A percentile compares a stretch with the other conserved stretches of the same genome.
Evolutionary conservation across 1,140 invertebrate genomes (phyloP).

Genomic region (Gonioctena quinquepunctata): DNA sequence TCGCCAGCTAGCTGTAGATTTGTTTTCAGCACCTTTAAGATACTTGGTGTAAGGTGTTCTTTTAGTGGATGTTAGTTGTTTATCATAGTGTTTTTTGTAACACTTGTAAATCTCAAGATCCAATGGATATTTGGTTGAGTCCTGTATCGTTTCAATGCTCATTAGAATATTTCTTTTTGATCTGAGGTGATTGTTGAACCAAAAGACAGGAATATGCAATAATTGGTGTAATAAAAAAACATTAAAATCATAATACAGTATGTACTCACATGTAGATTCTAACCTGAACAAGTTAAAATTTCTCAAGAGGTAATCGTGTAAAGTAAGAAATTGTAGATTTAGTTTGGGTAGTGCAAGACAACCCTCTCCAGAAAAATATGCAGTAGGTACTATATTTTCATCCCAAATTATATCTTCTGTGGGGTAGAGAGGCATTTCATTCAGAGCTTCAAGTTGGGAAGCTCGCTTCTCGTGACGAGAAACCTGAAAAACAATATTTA

Average conservation of each 20-base stretch:
- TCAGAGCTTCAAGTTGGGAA: constrained; percentile 93
- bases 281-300: constrained; percentile 98
- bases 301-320: constrained; percentile 96
- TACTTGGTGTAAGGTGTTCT: not conserved
- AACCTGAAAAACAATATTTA: constrained; percentile 59
- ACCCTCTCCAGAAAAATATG: constrained; percentile 95
- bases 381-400: constrained; percentile 96
- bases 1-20: too few species aligned
- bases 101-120: too few species aligned
- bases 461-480: constrained; percentile 85
- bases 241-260: too few species aligned
- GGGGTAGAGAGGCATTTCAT: constrained; percentile 98
- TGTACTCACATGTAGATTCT: constrained; percentile 91
- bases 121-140: not conserved
- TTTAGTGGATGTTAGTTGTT: too few species aligned
- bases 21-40: too few species aligned
- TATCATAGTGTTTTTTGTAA: too few species aligned
- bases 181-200: not conserved
- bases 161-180: too few species aligned
- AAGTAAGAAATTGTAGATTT: constrained; percentile 96
- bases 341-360: constrained; percentile 96
- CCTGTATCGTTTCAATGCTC: not conserved
- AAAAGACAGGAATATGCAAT: too few species aligned
- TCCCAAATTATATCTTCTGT: constrained; percentile 99
- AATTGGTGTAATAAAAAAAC: too few species aligned